phyloP scores from a whole-genome alignment of 2,888 invertebrate genomes.

The Furcula furcula region DNA sequence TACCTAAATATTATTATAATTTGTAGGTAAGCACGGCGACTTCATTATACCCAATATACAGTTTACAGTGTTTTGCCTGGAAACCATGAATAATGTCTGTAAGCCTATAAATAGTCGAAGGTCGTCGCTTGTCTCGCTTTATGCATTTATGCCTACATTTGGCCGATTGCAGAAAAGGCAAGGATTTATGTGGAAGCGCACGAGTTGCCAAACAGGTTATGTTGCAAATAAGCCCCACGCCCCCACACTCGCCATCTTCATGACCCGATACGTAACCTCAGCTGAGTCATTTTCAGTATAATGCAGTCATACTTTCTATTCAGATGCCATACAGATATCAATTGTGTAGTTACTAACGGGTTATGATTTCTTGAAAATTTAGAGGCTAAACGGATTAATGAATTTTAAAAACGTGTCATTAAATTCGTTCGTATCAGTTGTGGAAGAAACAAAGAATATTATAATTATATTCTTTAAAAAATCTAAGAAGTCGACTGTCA shows the following conservation, averaged over 20 bases:
- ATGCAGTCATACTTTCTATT: constrained; percentile 15
- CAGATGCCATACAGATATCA: constrained; percentile 5
- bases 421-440: no score
- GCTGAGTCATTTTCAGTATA: constrained; percentile 51
- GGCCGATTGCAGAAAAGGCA: constrained; percentile 56
- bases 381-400: no score
- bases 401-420: no score
- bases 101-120: constrained; percentile 52
- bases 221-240: constrained; percentile 52
- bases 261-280: constrained; percentile 56
- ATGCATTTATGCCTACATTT: constrained; percentile 35
- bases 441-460: no score
- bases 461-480: no score
- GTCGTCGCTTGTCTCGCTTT: constrained; percentile 35
- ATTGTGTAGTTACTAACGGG: constrained; percentile 4
- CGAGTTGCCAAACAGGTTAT: constrained; percentile 76
- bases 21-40: no score
- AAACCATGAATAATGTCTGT: constrained; percentile 23
- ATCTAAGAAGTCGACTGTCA: no score
- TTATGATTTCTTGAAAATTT: not conserved
- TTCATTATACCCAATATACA: no score
- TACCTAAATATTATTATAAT: no score
- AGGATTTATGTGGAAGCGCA: constrained; percentile 69
- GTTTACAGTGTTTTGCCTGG: constrained; percentile 6
- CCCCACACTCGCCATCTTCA: constrained; percentile 61